Base-by-base conservation (phyloP, 1,140 invertebrate species). In the Brachionus manjavacas region DNA sequence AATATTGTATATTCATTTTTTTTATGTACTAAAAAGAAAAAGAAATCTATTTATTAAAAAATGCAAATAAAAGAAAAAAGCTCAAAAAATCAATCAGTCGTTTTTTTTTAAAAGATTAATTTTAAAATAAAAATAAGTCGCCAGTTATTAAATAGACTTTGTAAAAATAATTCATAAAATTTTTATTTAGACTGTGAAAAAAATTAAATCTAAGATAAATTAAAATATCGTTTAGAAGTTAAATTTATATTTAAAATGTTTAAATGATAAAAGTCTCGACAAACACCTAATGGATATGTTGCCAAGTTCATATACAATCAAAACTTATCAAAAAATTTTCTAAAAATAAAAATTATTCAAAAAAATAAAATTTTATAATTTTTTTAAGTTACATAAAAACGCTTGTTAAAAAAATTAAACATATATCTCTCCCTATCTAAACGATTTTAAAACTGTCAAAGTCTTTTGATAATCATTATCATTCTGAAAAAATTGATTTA, bases 401-500 rank as follows among this genome's bases (percentile, higher is more conserved):
- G 4, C 25, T 68, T 4, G n/a, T 28, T 28, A n/a, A 14, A 68
- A 68, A 35, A 68, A 28, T 68, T 35, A 68, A 35, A 66, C 28
- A 66, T 35, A 39, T 23, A 39, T 31, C 12, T 14, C 25, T 7
- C 16, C 28, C 35, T 81, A 81, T 68, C 79, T 81, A 39, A 81
- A 81, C 31, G 79, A 41, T 68, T 68, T 81, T 81, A 81, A 81
- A 64, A 68, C 35, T 39, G 79, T 41, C 35, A 81, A 43, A 60
- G 81, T 70, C 46, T 83, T 68, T 74, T 74, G 83, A 76, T 74
- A 55, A 55, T 74, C 83, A 74, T 16, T 66, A 31, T 84, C 70
- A 55, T 78, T 84, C 39, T 74, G 46, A 55, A 84, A 74, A 35
- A 74, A 76, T 76, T 55, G 70, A 74, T 74, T 68, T n/a, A 84